Base-by-base conservation (phyloP, 2,888 invertebrate genomes). In the Rhyacophila evoluta region DNA sequence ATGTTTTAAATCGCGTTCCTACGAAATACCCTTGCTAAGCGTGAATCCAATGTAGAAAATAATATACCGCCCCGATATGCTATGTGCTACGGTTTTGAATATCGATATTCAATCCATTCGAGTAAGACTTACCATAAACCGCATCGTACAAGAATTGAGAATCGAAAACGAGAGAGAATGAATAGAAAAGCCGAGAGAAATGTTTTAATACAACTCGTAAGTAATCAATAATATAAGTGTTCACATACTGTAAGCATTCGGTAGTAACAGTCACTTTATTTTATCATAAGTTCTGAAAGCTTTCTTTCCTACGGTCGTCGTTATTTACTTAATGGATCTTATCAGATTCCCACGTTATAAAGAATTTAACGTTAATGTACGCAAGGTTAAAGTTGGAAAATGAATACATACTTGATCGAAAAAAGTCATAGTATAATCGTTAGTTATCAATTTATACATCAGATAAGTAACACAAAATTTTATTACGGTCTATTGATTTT, bases 121-220 rank as follows among this genome's bases (percentile, higher is more conserved):
- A 39, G 15, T n/a, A 39, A 39, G 39, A 39, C 39, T 39, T 39
- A 39, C 55, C 55, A 55, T 55, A 55, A 55, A 55, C 55, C 55
- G 55, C 55, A 25, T 19, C 55, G 19, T 19, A 55, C 55, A 55
- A 19, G 19, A 55, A 19, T 55, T 10, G 55, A 55, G 19, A 12
- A 55, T 19, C 15, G 55, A 5, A 1, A 55, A 55, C 25, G 15
- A 15, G 6, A 55, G 55, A 12, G 55, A 25, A 8, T 55, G 55
- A 55, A 55, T 55, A 10, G 55, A 55, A 19, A 55, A 19, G 55
- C 19, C 55, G 10, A 10, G 6, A 25, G 19, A 55, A 33, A 55
- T 19, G 19, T 19, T 55, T 55, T 12, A 19, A 2, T 19, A 19
- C 15, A 55, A 55, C 15, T 55, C 55, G 55, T 55, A 55, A 55